Base-by-base conservation (phyloP, 2,888 invertebrate genomes). In the Drosophila eohydei region DNA sequence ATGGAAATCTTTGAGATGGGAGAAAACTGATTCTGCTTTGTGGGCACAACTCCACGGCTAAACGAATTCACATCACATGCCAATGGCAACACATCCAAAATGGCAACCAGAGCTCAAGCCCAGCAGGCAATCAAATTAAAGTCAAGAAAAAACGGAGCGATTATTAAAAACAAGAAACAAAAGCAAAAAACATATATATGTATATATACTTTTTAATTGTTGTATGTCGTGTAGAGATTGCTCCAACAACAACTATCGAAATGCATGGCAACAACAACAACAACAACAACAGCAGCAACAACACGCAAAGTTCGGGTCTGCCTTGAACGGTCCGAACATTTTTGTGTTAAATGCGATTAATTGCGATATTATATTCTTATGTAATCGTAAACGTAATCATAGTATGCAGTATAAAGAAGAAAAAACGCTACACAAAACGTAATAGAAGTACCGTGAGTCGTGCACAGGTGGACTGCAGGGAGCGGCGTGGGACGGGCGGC, bases 311-410 rank as follows among this genome's bases (percentile, higher is more conserved):
- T 60, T 73, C 56, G 79, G 74, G 58, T 40, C 74, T 80, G 74
- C 84, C 78, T 83, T 74, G 82, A 75, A 81, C 71, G 74, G 79
- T 73, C 74, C 78, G 74, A 83, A 73, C 85, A 78, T 89, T 89
- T 90, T 80, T 89, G 90, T 89, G 88, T 90, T 88, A 88, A 88
- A 88, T 66, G 88, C 88, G 88, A 88, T 90, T 88, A 88, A 88
- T 88, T 90, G 88, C 88, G 89, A 89, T 90, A 89, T 89, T 89
- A 89, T 87, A 89, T 90, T 90, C 90, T 90, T 88, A 89, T 90
- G 88, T 88, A 89, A 86, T 86, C 85, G 85, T 89, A 89, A 86
- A 86, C 81, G 86, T 88, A 89, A 86, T 85, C 89, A 83, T 72
- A 75, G 84, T 88, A 76, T 64, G 77, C 67, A 78, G 74, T 78